Percentiles rank a stretch among this genome's conserved stretches.
Conservation (phyloP, 1,140 invertebrate species). For the Lamellibrachia luymesi region DNA sequence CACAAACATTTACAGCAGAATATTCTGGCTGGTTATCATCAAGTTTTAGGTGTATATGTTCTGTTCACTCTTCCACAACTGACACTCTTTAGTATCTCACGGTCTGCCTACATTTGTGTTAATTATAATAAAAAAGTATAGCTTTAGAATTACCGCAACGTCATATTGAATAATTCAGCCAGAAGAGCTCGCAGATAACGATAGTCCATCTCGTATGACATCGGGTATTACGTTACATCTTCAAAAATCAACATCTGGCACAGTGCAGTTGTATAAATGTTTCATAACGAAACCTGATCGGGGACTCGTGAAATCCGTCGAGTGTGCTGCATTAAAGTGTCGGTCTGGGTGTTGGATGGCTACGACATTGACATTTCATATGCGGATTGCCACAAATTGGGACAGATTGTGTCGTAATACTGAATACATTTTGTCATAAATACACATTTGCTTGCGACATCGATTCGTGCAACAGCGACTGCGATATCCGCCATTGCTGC, state of each 20-base stretch:
- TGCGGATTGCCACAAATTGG: too few species aligned
- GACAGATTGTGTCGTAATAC: constrained; percentile 4
- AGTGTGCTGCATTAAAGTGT: background rate
- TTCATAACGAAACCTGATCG: background rate
- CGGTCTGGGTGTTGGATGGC: background rate
- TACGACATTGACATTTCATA: background rate
- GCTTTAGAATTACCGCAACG: background rate
- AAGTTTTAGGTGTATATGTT: too few species aligned
- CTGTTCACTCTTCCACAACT: too few species aligned
- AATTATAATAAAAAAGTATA: background rate
- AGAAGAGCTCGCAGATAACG: background rate
- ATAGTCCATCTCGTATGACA: background rate
- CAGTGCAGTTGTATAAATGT: background rate
- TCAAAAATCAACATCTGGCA: background rate
- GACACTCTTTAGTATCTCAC: too few species aligned
- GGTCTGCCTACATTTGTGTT: too few species aligned
- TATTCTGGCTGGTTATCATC: too few species aligned
- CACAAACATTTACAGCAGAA: too few species aligned
- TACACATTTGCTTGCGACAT: too few species aligned
- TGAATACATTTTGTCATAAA: background rate
- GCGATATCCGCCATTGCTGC: background rate
- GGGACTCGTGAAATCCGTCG: background rate
- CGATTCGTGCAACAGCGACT: background rate
- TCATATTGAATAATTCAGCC: background rate
- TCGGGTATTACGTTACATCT: background rate